Conservation (phyloP, 37 sponge, comb jelly and placozoan genomes). For the Chondrilla cf. caribensis region DNA sequence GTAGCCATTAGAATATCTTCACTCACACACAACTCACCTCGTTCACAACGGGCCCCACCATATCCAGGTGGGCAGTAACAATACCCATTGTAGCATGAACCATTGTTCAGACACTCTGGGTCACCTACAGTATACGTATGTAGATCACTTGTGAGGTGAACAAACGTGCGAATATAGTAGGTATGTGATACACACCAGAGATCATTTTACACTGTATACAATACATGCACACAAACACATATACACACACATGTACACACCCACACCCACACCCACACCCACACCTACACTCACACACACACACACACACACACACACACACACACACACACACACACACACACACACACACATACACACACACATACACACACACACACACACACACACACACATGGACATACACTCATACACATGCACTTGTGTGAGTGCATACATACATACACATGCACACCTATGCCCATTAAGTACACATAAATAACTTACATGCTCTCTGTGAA, state of each 20-base stretch:
- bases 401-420: not conserved
- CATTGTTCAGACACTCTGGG: not conserved
- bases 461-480: no score
- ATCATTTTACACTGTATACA: no score
- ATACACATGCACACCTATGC: no score
- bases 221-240: no score
- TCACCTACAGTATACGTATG: no score
- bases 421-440: no score
- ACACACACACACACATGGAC: slow-evolving; percentile 24
- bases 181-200: no score
- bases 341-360: slow-evolving; percentile 15
- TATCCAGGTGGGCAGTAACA: not conserved
- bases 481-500: not conserved
- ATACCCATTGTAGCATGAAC: not conserved
- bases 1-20: no score
- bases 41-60: not conserved
- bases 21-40: not conserved
- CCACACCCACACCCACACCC: slow-evolving; percentile 28
- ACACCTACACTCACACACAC: slow-evolving; percentile 22
- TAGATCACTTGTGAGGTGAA: no score
- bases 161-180: no score
- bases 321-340: slow-evolving; percentile 22
- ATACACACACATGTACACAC: slow-evolving; percentile 22
- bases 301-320: slow-evolving; percentile 12
- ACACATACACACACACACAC: slow-evolving; percentile 27